Percentiles rank a stretch among this genome's conserved stretches.
These are phyloP conservation scores for Urocyon cinereoargenteus DNA, from an alignment of 2,797 vertebrate genomes.

Conservation along the genomic window DNA sequence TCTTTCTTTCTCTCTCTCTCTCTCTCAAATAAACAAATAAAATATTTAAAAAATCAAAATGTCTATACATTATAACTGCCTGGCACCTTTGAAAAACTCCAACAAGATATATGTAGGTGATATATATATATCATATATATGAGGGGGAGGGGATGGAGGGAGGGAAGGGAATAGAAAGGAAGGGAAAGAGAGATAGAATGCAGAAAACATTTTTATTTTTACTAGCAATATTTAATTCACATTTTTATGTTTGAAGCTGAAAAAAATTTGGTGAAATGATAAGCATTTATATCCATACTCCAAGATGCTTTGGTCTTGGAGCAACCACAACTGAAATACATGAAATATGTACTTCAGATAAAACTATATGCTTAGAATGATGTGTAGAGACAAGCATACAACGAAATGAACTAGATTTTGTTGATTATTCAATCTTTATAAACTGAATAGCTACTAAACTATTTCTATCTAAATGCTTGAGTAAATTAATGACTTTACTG, in stretches of 20 bases:
- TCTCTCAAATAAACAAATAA: too few relatives aligned
- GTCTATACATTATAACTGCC: background rate
- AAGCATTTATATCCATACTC: constrained; percentile 41
- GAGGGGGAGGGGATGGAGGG: background rate
- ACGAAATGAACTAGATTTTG: constrained; percentile 50
- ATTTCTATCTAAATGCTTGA: constrained; percentile 41
- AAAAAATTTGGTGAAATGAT: constrained; percentile 50
- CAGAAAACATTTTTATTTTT: constrained; percentile 34
- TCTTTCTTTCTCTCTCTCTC: too few relatives aligned
- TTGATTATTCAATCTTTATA: constrained; percentile 59
- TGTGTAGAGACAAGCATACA: background rate
- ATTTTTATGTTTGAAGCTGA: constrained; percentile 50
- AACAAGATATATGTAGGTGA: background rate
- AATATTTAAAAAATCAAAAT: too few relatives aligned
- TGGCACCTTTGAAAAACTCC: constrained; percentile 64
- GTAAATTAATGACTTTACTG: background rate
- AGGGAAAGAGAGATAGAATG: background rate
- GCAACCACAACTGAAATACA: background rate
- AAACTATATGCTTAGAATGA: constrained; percentile 27
- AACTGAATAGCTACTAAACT: constrained; percentile 57
- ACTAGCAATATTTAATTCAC: constrained; percentile 50
- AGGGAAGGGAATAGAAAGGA: background rate
- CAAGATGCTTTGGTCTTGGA: constrained; percentile 2
- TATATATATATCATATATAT: background rate
- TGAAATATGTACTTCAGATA: constrained; percentile 60